Conservation (phyloP, 2,113 vertebrate species). For the Tetrax tetrax region DNA sequence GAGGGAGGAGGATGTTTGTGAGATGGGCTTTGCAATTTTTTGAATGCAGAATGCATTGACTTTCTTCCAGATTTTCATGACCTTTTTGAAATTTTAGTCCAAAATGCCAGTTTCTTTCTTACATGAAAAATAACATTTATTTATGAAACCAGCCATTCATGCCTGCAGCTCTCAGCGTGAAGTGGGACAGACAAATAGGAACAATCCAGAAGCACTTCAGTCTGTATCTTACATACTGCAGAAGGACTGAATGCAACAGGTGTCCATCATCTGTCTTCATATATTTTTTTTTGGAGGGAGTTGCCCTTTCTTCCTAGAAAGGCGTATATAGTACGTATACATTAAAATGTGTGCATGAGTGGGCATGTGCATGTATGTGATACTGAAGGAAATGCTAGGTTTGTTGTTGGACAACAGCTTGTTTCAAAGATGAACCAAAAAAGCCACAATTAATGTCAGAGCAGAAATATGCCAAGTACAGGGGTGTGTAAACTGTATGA, state of each 20-base stretch:
- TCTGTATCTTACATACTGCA: background rate
- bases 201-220: background rate
- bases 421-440: background rate
- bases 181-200: background rate
- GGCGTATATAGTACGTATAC: background rate
- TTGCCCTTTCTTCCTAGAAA: background rate
- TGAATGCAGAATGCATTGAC: background rate
- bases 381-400: background rate
- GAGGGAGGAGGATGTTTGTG: background rate
- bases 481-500: background rate
- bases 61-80: slow-evolving; percentile 4
- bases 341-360: background rate
- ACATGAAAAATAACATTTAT: background rate
- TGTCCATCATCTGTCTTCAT: background rate
- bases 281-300: background rate
- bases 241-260: slow-evolving; percentile 15
- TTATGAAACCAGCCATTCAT: background rate
- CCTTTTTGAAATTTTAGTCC: slow-evolving; percentile 12
- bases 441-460: background rate
- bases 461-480: background rate
- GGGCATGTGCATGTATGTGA: background rate
- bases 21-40: background rate
- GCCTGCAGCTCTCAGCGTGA: background rate
- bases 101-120: background rate
- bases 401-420: background rate